These are phyloP conservation scores for Lepisosteus oculatus DNA, from an alignment of 2,113 vertebrate genomes.

Conservation along the genomic window DNA sequence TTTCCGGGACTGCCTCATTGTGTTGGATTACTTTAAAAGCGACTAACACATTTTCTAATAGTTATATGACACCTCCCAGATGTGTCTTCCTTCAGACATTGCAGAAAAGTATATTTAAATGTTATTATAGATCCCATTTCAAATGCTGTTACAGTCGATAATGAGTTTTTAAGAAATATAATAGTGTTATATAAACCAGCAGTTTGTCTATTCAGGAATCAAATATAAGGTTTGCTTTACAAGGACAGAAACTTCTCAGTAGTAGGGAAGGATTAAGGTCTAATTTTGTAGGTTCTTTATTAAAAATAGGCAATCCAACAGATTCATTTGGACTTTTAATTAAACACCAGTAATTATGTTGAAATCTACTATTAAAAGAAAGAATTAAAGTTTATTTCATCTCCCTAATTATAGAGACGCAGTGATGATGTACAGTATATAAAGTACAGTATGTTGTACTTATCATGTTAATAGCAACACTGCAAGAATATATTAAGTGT, in stretches of 20 bases:
- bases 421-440: conserved; percentile 27
- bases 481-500: conserved; percentile 1
- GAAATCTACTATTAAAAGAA: conserved; percentile 55
- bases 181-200: conserved; percentile 57
- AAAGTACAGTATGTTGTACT: neutral
- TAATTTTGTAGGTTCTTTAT: conserved; percentile 62
- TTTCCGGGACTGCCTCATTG: conserved; percentile 40
- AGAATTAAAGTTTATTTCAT: conserved; percentile 68
- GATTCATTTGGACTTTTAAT: conserved; percentile 75
- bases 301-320: conserved; percentile 54
- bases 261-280: conserved; percentile 62
- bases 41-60: conserved; percentile 66
- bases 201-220: conserved; percentile 56
- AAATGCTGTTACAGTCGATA: conserved; percentile 46
- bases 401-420: conserved; percentile 62
- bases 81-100: conserved; percentile 49
- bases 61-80: conserved; percentile 67
- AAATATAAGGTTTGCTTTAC: conserved; percentile 25
- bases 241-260: neutral
- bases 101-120: conserved; percentile 52
- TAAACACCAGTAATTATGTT: conserved; percentile 64
- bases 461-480: conserved; percentile 1
- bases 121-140: conserved; percentile 56
- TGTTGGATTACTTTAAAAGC: conserved; percentile 67
- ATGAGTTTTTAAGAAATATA: conserved; percentile 73